Conservation (phyloP, 2,888 invertebrate species). For the Pecten maximus region DNA sequence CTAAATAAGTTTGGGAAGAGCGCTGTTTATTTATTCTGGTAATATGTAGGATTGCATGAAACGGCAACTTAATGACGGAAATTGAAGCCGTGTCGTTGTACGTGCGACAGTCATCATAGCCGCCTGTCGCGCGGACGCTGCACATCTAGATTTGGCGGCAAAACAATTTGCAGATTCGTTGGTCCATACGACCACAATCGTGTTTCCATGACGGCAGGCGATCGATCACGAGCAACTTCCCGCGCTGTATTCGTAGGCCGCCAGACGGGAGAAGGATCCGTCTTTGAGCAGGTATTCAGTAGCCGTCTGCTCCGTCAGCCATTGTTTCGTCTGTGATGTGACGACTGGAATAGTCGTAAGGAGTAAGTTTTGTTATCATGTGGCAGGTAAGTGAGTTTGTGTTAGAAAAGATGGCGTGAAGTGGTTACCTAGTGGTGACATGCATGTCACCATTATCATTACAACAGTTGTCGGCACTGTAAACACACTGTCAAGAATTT, state of each 20-base stretch:
- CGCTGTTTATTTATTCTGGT: too few relatives aligned
- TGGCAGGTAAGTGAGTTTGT: background rate
- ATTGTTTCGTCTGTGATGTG: background rate
- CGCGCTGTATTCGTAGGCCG: constrained; percentile 28
- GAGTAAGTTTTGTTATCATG: background rate
- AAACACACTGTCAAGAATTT: background rate
- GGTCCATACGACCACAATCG: background rate
- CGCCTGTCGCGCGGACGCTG: background rate
- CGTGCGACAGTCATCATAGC: background rate
- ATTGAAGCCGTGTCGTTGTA: background rate
- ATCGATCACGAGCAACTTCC: constrained; percentile 28
- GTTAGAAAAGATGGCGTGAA: background rate
- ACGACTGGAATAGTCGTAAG: background rate
- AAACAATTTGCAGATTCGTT: constrained; percentile 11
- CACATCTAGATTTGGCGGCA: constrained; percentile 10
- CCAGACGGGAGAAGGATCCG: constrained; percentile 17
- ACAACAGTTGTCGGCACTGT: background rate
- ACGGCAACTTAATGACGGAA: too few relatives aligned
- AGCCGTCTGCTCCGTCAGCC: background rate
- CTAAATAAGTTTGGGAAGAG: too few relatives aligned
- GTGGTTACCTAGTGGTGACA: background rate
- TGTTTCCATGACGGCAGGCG: constrained; percentile 35
- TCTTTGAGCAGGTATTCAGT: constrained; percentile 9
- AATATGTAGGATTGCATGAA: too few relatives aligned
- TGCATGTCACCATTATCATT: background rate